Conservation (phyloP, 2,888 invertebrate genomes). For the Latheticus oryzae region DNA sequence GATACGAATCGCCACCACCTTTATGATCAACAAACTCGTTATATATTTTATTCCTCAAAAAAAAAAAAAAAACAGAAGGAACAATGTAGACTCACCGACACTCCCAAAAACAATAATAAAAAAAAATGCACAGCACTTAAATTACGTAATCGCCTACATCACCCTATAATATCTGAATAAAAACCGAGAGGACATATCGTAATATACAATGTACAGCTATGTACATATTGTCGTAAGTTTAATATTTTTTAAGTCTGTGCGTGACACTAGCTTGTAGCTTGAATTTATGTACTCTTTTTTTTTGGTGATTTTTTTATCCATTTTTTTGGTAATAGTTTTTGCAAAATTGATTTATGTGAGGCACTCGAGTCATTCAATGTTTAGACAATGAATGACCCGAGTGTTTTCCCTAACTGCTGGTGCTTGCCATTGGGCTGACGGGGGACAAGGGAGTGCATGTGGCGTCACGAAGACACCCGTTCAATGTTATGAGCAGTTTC, state of each 20-base stretch:
- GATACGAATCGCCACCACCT: constrained; percentile 18
- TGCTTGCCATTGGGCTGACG: constrained; percentile 86
- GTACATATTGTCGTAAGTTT: constrained; percentile 66
- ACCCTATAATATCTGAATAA: constrained; percentile 42
- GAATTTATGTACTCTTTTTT: constrained; percentile 25
- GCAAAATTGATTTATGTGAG: constrained; percentile 17
- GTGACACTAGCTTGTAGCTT: constrained; percentile 49
- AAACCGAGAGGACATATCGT: constrained; percentile 46
- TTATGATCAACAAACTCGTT: constrained; percentile 35
- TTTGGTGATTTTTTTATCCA: constrained; percentile 27
- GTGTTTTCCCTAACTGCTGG: constrained; percentile 89
- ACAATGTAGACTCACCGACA: constrained; percentile 42
- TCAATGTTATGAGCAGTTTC: constrained; percentile 85
- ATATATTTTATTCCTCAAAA: constrained; percentile 30
- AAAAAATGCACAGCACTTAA: constrained; percentile 55
- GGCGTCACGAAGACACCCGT: constrained; percentile 89
- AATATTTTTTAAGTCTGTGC: constrained; percentile 62
- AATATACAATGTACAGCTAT: constrained; percentile 64
- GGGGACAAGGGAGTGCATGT: constrained; percentile 89
- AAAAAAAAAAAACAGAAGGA: constrained; percentile 35
- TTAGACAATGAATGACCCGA: constrained; percentile 67
- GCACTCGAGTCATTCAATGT: constrained; percentile 65
- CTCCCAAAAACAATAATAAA: constrained; percentile 31
- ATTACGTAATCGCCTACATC: constrained; percentile 41
- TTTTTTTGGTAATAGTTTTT: constrained; percentile 35